Conservation (phyloP, 2,888 invertebrate species). For the Dryomyza anilis region DNA sequence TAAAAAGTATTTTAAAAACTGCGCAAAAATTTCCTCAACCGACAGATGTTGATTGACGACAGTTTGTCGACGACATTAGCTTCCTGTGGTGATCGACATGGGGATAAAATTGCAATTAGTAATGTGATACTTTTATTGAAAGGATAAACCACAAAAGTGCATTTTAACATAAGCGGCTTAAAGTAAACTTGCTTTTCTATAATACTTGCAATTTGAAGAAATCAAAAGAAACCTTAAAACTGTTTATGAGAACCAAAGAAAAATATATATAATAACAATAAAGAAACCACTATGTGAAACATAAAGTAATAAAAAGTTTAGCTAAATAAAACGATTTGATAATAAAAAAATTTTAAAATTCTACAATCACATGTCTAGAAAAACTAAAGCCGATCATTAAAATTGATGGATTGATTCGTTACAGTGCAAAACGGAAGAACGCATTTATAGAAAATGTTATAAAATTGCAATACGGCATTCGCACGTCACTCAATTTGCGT, state of each 20-base stretch:
- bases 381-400: neutral
- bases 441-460: constrained; percentile 12
- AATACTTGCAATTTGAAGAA: constrained; percentile 23
- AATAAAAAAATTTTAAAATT: too few relatives aligned
- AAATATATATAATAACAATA: too few relatives aligned
- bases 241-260: too few relatives aligned
- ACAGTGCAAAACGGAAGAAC: constrained; percentile 37
- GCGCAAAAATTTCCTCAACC: neutral
- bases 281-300: too few relatives aligned
- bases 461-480: constrained; percentile 16
- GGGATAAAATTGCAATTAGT: constrained; percentile 52
- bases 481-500: constrained; percentile 12
- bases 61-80: neutral
- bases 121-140: constrained; percentile 59
- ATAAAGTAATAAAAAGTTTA: too few relatives aligned
- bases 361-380: neutral
- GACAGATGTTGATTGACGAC: constrained; percentile 8
- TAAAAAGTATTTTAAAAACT: too few relatives aligned
- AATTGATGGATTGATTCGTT: constrained; percentile 49
- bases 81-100: neutral
- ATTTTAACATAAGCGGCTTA: constrained; percentile 39
- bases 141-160: constrained; percentile 55
- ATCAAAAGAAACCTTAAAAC: constrained; percentile 19
- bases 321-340: too few relatives aligned
- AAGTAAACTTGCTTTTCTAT: constrained; percentile 28